Conservation (phyloP, 2,113 vertebrate genomes). For the Marcusenius ussheri region DNA sequence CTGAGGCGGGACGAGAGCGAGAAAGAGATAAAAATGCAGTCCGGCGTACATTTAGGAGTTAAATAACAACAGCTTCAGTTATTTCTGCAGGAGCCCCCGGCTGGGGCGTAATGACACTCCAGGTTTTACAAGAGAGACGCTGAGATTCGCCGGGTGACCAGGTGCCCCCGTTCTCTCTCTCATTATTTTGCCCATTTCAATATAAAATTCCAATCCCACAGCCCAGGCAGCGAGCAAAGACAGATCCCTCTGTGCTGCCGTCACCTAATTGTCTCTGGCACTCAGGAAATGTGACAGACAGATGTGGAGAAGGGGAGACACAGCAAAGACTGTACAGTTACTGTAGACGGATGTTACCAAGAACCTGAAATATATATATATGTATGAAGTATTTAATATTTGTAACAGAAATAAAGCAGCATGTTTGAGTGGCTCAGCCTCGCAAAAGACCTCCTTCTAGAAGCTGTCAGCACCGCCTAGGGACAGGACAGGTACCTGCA, state of each 20-base stretch:
- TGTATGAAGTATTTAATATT: background rate
- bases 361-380: background rate
- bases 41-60: constrained; percentile 9
- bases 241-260: background rate
- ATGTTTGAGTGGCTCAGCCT: background rate
- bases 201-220: background rate
- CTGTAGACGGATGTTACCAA: background rate
- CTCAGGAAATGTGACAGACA: constrained; percentile 25
- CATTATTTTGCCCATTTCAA: constrained; percentile 15
- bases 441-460: background rate
- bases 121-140: background rate
- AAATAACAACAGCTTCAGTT: background rate
- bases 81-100: background rate
- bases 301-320: constrained; percentile 24
- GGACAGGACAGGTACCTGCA: background rate
- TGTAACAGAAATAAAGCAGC: background rate
- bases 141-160: background rate
- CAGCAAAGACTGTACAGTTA: background rate
- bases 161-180: background rate
- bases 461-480: background rate
- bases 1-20: background rate
- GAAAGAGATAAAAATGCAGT: background rate
- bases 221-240: background rate
- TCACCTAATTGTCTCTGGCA: constrained; percentile 7
- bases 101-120: background rate